phyloP scores from a whole-genome alignment of 2,797 vertebrate genomes.

The Enteromius viviparus region DNA sequence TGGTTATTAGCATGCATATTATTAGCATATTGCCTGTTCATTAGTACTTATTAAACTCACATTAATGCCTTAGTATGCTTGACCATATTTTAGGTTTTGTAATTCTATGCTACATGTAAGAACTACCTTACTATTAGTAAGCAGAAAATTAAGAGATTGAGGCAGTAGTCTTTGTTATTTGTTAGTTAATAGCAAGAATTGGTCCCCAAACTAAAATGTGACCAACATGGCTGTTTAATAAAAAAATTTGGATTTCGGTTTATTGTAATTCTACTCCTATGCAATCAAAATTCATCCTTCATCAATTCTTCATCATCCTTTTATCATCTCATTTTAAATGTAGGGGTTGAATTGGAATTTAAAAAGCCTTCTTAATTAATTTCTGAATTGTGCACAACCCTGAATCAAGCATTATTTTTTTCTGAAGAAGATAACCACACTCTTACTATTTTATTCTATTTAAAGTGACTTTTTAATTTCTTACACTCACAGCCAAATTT shows the following conservation, averaged over 20 bases:
- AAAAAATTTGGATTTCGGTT: neutral
- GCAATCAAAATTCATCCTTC: neutral
- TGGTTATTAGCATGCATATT: neutral
- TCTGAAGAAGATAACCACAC: neutral
- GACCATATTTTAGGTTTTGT: neutral
- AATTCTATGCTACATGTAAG: neutral
- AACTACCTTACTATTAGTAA: neutral
- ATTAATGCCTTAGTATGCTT: neutral
- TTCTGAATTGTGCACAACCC: neutral
- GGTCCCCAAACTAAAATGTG: neutral
- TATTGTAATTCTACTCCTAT: neutral
- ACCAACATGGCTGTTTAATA: neutral
- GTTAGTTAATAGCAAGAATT: neutral
- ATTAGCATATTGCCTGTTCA: neutral
- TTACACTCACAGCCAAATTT: neutral
- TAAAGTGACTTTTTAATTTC: neutral
- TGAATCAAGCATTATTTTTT: neutral
- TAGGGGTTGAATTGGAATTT: neutral
- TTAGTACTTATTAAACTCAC: neutral
- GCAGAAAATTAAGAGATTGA: neutral
- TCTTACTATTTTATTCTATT: neutral
- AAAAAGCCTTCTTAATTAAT: neutral
- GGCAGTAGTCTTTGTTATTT: neutral
- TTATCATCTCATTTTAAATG: neutral
- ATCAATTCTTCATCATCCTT: neutral